Percentiles rank a stretch among this genome's conserved stretches.
Evolutionary conservation across 1,140 invertebrate species (phyloP).

Genomic region (Drosophila rhopaloa): DNA sequence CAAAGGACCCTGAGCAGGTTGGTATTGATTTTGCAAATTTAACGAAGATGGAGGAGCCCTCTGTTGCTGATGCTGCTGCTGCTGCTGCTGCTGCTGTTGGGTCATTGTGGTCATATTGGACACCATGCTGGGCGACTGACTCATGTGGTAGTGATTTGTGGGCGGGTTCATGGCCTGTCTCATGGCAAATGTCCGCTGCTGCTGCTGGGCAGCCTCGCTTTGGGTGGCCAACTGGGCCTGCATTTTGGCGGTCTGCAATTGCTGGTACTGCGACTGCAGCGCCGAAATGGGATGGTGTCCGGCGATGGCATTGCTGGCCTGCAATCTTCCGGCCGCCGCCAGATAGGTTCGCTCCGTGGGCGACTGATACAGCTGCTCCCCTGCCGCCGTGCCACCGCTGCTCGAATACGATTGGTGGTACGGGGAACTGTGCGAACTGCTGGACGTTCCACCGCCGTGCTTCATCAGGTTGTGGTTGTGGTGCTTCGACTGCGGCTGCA

Average conservation of each 20-base stretch:
- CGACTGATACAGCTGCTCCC: constrained; percentile 80
- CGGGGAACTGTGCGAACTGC: constrained; percentile 77
- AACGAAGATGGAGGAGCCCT: constrained; percentile 77
- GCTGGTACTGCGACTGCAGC: constrained; percentile 86
- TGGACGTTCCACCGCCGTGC: constrained; percentile 60
- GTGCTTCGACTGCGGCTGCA: constrained; percentile 80
- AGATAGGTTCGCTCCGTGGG: constrained; percentile 80
- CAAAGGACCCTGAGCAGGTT: constrained; percentile 72
- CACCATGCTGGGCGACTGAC: constrained; percentile 78
- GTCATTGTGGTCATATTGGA: constrained; percentile 59
- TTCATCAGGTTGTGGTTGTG: constrained; percentile 66
- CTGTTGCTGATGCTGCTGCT: constrained; percentile 56
- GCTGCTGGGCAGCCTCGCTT: constrained; percentile 87
- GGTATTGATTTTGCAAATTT: constrained; percentile 76
- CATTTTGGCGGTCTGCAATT: constrained; percentile 87
- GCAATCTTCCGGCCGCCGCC: constrained; percentile 84
- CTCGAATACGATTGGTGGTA: constrained; percentile 80
- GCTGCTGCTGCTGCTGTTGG: constrained; percentile 71
- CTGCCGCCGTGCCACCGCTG: constrained; percentile 49
- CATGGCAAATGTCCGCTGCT: constrained; percentile 87
- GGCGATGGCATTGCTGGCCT: constrained; percentile 85
- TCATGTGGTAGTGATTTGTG: constrained; percentile 79
- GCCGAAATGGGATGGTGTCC: constrained; percentile 84
- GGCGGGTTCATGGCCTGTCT: constrained; percentile 85
- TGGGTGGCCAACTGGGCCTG: constrained; percentile 87